phyloP scores from a whole-genome alignment of 92 coral and sea anemone species.

The Zoanthus gigantus region DNA sequence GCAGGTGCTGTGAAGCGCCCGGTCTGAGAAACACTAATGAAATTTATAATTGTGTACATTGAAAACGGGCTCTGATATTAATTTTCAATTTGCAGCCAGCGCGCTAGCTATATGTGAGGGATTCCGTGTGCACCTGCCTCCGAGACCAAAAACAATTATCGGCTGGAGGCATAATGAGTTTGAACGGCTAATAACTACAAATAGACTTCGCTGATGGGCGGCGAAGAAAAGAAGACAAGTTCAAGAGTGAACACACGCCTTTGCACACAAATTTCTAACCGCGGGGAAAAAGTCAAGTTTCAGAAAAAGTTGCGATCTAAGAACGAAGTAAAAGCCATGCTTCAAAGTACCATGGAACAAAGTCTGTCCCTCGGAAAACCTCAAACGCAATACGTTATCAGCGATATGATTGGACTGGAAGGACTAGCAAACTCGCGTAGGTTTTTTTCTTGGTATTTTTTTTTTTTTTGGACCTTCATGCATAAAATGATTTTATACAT shows the following conservation, averaged over 20 bases:
- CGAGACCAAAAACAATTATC: conserved; percentile 82
- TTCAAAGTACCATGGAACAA: conserved; percentile 68
- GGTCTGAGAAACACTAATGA: conserved; percentile 82
- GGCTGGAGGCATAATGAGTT: conserved; percentile 80
- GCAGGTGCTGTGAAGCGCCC: conserved; percentile 77
- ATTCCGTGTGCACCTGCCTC: conserved; percentile 81
- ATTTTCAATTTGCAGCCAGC: conserved; percentile 73
- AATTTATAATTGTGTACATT: conserved; percentile 92
- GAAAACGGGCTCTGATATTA: conserved; percentile 86
- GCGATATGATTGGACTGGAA: conserved; percentile 86
- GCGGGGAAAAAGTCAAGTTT: conserved; percentile 38
- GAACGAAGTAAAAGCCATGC: background rate
- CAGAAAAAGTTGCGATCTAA: conserved; percentile 29
- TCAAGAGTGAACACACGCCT: conserved; percentile 30
- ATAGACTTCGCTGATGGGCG: conserved; percentile 61
- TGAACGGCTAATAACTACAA: conserved; percentile 92
- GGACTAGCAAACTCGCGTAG: conserved; percentile 74
- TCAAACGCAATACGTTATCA: conserved; percentile 85
- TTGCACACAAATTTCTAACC: conserved; percentile 36
- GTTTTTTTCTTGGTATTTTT: conserved; percentile 18
- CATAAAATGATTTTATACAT: background rate
- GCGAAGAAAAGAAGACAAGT: conserved; percentile 29
- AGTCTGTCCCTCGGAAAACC: conserved; percentile 80
- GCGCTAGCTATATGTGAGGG: conserved; percentile 76
- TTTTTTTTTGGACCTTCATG: background rate